Evolutionary conservation across 2,888 invertebrate species (phyloP).

Genomic region (Lithophane semibrunnea): DNA sequence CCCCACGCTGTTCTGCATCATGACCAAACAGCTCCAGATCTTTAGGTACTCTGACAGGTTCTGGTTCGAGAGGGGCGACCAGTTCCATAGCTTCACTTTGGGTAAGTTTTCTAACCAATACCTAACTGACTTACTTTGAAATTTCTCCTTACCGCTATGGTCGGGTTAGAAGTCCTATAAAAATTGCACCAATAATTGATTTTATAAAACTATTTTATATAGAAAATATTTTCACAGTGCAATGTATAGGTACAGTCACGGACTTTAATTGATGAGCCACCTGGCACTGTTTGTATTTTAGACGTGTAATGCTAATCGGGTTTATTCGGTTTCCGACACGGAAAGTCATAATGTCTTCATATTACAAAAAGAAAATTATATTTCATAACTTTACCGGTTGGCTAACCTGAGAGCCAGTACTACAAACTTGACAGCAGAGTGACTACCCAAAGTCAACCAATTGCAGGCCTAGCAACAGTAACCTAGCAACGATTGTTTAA

Average conservation of each 20-base stretch:
- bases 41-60: slow-evolving; percentile 80
- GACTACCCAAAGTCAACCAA: too few relatives aligned
- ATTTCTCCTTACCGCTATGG: neutral
- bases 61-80: slow-evolving; percentile 84
- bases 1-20: slow-evolving; percentile 82
- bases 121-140: neutral
- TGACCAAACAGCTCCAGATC: slow-evolving; percentile 78
- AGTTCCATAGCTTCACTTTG: slow-evolving; percentile 79
- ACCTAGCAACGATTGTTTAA: too few relatives aligned
- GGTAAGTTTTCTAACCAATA: slow-evolving; percentile 69
- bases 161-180: neutral
- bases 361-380: too few relatives aligned
- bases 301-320: too few relatives aligned
- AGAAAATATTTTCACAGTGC: neutral
- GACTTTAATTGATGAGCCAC: too few relatives aligned
- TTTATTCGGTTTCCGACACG: too few relatives aligned
- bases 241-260: neutral
- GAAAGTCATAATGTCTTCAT: too few relatives aligned
- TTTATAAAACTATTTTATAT: neutral
- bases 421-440: too few relatives aligned
- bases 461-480: too few relatives aligned
- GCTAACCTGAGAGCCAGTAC: too few relatives aligned
- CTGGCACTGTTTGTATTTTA: too few relatives aligned
- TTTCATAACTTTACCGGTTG: too few relatives aligned
- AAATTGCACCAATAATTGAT: neutral